Evolutionary conservation across 2,113 vertebrate species (phyloP), one percentile per base, ranked within the genome.

Genomic region (Raja brachyura): DNA sequence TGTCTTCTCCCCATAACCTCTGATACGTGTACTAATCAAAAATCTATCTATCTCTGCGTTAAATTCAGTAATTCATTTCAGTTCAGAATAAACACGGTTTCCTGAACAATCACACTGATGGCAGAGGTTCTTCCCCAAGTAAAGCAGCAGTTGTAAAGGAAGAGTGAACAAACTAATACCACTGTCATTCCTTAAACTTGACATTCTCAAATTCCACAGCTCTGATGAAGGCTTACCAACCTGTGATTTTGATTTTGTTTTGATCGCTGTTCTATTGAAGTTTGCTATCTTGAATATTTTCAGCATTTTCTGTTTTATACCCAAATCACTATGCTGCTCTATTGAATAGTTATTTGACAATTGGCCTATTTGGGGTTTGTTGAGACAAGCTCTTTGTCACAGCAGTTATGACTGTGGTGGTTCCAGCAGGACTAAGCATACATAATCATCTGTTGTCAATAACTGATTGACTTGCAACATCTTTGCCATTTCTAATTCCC

Each of bases 61-160:
- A 48, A 48, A 48, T 48, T 73, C 88, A 92, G 33, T 4, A 0
- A 54, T 73, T 90, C 8, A 92, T 92, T 73, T 66, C 66, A 92
- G 90, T 92, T 73, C 68, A 92, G 68, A 73, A 73, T 92, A 92
- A 74, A 54, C 68, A 66, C 48, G 90, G 90, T 10, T 92, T 92
- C 73, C 48, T 14, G 74, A 92, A 48, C 66, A 39, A 63, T 63
- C 88, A 68, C 31, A 73, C 66, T 92, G 22, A 22, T 92, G 90
- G 59, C 66, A 92, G 66, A 92, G 31, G 68, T 73, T 90, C 33
- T 63, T 31, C 59, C 59, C 83, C 18, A n/a, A n/a, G 56, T 73
- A 22, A 70, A 92, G 9, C 10, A 73, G 20, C 54, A 25, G 63
- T 20, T 92, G 63, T 73, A 92, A 73, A 73, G 33, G 5, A 88